phyloP scores from a whole-genome alignment of 2,888 invertebrate genomes.

The Diplazon laetatorius region DNA sequence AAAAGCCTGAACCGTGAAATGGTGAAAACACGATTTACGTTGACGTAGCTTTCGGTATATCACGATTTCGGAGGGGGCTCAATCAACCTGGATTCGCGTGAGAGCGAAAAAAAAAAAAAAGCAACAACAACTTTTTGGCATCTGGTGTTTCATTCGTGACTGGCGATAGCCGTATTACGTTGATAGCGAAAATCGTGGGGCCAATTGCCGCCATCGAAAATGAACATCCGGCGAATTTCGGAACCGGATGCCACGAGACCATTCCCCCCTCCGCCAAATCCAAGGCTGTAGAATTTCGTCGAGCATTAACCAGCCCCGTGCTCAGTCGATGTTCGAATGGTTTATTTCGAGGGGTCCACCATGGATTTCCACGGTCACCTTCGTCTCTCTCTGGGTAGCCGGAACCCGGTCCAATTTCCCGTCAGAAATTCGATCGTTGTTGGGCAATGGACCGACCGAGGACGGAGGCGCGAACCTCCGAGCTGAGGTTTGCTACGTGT shows the following conservation, averaged over 20 bases:
- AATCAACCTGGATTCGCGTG: conserved; percentile 6
- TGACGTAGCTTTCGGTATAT: background rate
- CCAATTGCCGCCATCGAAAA: background rate
- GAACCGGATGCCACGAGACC: conserved; percentile 5
- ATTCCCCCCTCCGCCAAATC: no score
- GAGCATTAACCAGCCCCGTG: background rate
- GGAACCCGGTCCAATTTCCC: no score
- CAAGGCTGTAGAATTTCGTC: background rate
- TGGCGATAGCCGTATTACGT: background rate
- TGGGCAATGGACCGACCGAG: no score
- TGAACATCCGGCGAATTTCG: conserved; percentile 13
- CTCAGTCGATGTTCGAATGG: conserved; percentile 3
- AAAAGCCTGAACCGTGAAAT: background rate
- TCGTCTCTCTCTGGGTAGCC: no score
- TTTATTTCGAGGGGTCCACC: no score
- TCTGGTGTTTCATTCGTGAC: background rate
- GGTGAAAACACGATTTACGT: background rate
- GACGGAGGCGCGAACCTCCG: no score
- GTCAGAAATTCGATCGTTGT: no score
- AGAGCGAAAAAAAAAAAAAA: background rate
- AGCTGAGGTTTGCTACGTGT: no score
- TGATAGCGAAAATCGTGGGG: background rate
- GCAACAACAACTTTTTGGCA: background rate
- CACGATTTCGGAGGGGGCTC: conserved; percentile 32
- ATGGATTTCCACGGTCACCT: no score